Evolutionary conservation across 1,140 invertebrate species (phyloP).

Genomic region (Mercenaria mercenaria): DNA sequence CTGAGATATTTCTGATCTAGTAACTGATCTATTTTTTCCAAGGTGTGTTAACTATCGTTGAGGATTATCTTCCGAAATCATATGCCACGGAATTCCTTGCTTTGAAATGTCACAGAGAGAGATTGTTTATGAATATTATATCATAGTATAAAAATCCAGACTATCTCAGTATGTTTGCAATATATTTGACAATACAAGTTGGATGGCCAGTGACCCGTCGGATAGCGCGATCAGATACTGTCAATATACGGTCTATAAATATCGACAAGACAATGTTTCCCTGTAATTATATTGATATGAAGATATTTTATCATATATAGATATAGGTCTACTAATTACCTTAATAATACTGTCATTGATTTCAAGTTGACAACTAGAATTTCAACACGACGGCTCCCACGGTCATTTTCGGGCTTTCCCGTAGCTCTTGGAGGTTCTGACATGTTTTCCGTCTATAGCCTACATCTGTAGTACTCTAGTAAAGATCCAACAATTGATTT

Average conservation of each 20-base stretch:
- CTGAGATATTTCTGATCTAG: too few relatives aligned
- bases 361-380: slow-evolving; percentile 10
- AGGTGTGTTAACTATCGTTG: too few relatives aligned
- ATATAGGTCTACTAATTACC: not conserved
- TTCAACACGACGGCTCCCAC: not conserved
- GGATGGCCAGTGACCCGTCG: not conserved
- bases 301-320: not conserved
- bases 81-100: too few relatives aligned
- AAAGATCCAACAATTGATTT: too few relatives aligned
- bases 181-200: slow-evolving; percentile 21
- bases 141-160: not conserved
- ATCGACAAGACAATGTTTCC: not conserved
- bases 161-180: not conserved
- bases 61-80: too few relatives aligned
- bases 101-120: too few relatives aligned
- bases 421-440: too few relatives aligned
- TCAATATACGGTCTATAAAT: slow-evolving; percentile 37
- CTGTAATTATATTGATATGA: not conserved
- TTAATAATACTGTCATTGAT: slow-evolving; percentile 11
- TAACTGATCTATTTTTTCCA: too few relatives aligned
- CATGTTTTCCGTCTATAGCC: too few relatives aligned
- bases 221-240: slow-evolving; percentile 10
- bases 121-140: too few relatives aligned
- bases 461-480: too few relatives aligned
- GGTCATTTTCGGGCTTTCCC: not conserved